Evolutionary conservation across 2,113 vertebrate species (phyloP).

Genomic region (human): DNA sequence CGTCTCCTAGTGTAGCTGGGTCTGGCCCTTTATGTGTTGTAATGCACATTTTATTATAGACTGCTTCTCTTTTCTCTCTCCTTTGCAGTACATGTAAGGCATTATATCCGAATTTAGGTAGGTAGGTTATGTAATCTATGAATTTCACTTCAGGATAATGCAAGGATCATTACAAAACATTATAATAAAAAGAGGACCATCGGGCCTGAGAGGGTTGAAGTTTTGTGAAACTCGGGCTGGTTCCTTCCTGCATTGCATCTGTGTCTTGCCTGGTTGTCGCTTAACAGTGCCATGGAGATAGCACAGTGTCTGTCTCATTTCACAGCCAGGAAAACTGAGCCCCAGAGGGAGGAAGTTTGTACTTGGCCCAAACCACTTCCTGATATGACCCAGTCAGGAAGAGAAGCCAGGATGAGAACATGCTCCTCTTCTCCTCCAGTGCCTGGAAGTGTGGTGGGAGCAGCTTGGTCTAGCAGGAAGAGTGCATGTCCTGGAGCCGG

Average conservation of each 20-base stretch:
- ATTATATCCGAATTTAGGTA: not conserved
- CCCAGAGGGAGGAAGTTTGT: not conserved
- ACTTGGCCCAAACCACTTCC: not conserved
- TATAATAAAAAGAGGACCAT: not conserved
- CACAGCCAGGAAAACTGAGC: not conserved
- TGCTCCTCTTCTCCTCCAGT: not conserved
- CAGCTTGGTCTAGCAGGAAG: rapidly evolving
- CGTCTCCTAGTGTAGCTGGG: rapidly evolving
- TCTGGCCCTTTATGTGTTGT: not conserved
- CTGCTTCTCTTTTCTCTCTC: not conserved
- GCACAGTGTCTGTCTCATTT: not conserved
- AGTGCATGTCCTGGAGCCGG: rapidly evolving
- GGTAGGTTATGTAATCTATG: not conserved
- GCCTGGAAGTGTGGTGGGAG: too few relatives aligned
- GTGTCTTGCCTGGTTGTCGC: rapidly evolving
- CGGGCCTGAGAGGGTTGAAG: not conserved
- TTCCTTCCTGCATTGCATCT: not conserved
- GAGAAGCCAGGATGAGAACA: not conserved
- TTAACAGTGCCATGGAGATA: not conserved
- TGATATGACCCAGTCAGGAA: not conserved
- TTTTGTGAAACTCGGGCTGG: not conserved
- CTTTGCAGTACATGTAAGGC: not conserved
- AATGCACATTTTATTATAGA: rapidly evolving
- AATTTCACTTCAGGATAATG: not conserved
- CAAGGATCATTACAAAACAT: not conserved